A percentile compares a stretch with the other conserved stretches of the same genome.
Evolutionary conservation across 2,888 invertebrate species (phyloP).

Genomic region (Bombylius major): DNA sequence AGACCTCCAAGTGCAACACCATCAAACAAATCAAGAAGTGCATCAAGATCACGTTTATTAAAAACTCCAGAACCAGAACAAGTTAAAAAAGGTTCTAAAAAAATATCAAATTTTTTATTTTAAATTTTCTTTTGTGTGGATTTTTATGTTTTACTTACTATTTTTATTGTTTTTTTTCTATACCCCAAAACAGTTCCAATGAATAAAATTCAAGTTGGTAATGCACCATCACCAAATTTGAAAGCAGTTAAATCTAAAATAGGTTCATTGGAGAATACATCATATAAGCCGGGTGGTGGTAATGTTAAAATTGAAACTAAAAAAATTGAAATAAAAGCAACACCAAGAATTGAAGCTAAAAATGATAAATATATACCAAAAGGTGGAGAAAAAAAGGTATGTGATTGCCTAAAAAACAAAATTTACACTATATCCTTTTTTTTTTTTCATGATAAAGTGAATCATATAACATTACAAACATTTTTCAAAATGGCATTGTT

Average conservation of each 20-base stretch:
- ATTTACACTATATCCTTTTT: too few species aligned
- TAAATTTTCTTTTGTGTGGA: not conserved
- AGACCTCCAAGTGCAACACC: constrained; percentile 37
- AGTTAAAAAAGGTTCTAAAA: constrained; percentile 56
- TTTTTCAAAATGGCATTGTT: not conserved
- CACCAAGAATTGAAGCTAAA: constrained; percentile 80
- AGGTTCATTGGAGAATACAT: constrained; percentile 79
- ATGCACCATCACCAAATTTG: constrained; percentile 82
- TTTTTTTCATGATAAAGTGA: too few species aligned
- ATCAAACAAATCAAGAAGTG: constrained; percentile 34
- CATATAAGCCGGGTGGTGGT: constrained; percentile 80
- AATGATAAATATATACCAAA: constrained; percentile 78
- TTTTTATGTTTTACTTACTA: not conserved
- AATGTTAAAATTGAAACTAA: constrained; percentile 78
- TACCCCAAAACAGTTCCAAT: constrained; percentile 51
- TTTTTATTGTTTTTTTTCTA: not conserved
- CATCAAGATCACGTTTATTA: constrained; percentile 34
- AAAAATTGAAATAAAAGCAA: constrained; percentile 72
- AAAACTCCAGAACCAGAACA: constrained; percentile 59
- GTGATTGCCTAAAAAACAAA: not conserved
- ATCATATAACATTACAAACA: not conserved
- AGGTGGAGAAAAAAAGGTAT: constrained; percentile 84
- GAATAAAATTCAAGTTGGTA: constrained; percentile 87
- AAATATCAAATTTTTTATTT: not conserved
- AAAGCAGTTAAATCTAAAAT: constrained; percentile 88